phyloP scores from a whole-genome alignment of 2,797 vertebrate genomes.

The Pantherophis alleghaniensis region DNA sequence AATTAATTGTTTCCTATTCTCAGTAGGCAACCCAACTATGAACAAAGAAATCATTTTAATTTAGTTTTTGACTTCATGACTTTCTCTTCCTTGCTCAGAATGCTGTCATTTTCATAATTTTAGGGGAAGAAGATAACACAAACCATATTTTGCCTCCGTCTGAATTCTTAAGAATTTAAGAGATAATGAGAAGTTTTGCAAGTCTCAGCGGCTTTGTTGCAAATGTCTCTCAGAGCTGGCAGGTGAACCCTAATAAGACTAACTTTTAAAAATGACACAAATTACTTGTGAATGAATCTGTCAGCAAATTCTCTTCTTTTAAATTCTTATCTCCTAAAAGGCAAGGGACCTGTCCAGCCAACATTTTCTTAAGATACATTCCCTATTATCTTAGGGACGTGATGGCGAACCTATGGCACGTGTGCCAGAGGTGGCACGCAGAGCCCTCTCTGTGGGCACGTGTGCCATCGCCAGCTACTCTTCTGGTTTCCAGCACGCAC shows the following conservation, averaged over 20 bases:
- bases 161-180: not conserved
- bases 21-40: not conserved
- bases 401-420: no score
- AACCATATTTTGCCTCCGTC: not conserved
- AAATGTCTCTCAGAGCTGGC: not conserved
- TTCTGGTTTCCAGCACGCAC: no score
- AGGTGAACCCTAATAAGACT: not conserved
- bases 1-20: not conserved
- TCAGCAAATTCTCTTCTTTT: not conserved
- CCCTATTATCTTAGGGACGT: not conserved
- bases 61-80: not conserved
- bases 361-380: not conserved
- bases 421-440: no score
- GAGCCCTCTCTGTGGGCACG: no score
- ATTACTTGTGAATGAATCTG: rapidly evolving
- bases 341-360: not conserved
- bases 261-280: constrained; percentile 41
- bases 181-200: constrained; percentile 1
- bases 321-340: not conserved
- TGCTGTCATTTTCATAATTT: constrained; percentile 2
- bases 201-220: not conserved
- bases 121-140: not conserved
- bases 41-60: not conserved
- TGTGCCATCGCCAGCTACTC: no score
- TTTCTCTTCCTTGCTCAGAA: not conserved